These are phyloP conservation scores for Clangula hyemalis DNA, from an alignment of 2,797 vertebrate genomes.

Conservation along the genomic window DNA sequence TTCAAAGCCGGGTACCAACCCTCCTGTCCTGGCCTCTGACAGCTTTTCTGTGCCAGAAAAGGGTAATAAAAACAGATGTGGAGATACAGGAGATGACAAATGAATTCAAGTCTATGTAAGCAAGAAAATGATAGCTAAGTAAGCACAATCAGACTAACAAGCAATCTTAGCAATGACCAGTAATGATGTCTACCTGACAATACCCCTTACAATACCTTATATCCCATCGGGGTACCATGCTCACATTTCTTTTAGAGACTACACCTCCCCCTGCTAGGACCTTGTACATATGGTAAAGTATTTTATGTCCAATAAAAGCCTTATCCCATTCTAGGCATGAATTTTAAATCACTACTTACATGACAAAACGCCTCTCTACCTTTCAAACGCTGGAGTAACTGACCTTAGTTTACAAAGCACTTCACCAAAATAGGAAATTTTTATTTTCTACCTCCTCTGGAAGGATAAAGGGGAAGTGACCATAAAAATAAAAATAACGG, in stretches of 20 bases:
- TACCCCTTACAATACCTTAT: neutral
- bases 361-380: neutral
- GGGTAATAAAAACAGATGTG: neutral
- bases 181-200: neutral
- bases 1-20: neutral
- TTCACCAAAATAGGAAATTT: neutral
- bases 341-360: conserved; percentile 31
- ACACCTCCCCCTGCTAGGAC: neutral
- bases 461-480: conserved; percentile 57
- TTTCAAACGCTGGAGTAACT: neutral
- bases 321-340: neutral
- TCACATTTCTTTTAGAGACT: neutral
- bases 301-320: neutral
- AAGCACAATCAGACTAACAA: neutral
- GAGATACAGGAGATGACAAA: neutral
- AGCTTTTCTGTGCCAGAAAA: neutral
- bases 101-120: neutral
- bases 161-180: neutral
- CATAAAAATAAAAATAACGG: conserved; percentile 26
- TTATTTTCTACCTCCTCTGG: neutral
- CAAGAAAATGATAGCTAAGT: neutral
- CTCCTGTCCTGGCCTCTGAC: neutral
- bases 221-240: neutral
- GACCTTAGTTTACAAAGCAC: neutral
- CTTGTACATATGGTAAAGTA: neutral